Evolutionary conservation across 2,888 invertebrate species (phyloP).

Genomic region (Diplolepis rosae): DNA sequence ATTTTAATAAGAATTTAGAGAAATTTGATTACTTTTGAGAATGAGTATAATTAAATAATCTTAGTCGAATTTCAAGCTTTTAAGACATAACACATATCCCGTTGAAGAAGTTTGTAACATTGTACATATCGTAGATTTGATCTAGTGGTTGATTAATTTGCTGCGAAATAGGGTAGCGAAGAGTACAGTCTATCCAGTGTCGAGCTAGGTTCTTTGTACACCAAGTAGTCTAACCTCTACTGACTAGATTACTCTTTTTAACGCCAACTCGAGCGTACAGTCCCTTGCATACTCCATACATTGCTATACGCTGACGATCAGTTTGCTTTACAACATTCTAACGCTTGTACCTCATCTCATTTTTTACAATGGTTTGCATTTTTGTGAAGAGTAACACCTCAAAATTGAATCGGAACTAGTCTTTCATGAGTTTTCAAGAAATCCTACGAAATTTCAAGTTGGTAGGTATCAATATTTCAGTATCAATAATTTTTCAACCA

Average conservation of each 20-base stretch:
- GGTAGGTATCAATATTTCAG: neutral
- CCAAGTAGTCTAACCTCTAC: neutral
- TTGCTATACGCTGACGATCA: slow-evolving; percentile 9
- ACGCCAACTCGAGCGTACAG: slow-evolving; percentile 8
- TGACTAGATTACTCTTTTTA: slow-evolving; percentile 27
- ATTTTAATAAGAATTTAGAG: neutral
- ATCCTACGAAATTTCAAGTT: slow-evolving; percentile 21
- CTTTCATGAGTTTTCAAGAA: slow-evolving; percentile 18
- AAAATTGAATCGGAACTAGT: neutral
- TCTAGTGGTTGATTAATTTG: neutral
- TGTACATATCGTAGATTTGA: neutral
- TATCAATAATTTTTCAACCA: neutral
- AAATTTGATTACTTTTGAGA: neutral
- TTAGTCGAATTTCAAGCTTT: neutral
- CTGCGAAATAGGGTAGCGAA: slow-evolving; percentile 17
- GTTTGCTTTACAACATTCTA: slow-evolving; percentile 12
- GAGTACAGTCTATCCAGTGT: neutral
- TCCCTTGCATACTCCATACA: neutral
- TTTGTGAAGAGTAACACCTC: neutral
- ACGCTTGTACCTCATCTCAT: slow-evolving; percentile 8
- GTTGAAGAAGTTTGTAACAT: neutral
- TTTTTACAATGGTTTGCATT: neutral
- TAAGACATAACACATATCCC: neutral
- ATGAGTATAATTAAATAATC: too few relatives aligned
- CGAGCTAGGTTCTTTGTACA: neutral